Percentiles rank a stretch among this genome's conserved stretches.
Evolutionary conservation across 2,797 vertebrate genomes (phyloP).

Genomic region (Percopsis omiscomaycus): DNA sequence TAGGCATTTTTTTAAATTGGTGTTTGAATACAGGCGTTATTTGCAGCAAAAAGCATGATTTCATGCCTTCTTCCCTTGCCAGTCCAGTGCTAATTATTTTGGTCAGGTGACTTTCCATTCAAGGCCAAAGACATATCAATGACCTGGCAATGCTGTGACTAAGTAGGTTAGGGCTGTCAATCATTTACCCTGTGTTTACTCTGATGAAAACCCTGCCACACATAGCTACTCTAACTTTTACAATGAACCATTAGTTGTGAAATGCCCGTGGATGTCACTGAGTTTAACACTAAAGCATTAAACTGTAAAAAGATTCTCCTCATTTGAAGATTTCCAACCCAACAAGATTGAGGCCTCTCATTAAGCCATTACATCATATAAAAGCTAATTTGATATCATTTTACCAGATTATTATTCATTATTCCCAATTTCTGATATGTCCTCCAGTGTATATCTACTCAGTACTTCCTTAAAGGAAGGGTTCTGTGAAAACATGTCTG

Average conservation of each 20-base stretch:
- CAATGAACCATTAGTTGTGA: conserved; percentile 32
- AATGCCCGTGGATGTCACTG: conserved; percentile 14
- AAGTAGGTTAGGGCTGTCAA: conserved; percentile 62
- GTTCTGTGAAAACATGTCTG: not conserved
- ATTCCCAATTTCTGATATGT: not conserved
- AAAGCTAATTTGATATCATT: not conserved
- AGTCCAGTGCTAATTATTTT: conserved; percentile 35
- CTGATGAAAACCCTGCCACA: conserved; percentile 29
- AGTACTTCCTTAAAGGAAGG: not conserved
- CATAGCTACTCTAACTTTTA: conserved; percentile 24
- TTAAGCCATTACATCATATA: not conserved
- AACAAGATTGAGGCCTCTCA: too few relatives aligned
- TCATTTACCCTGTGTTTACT: conserved; percentile 69
- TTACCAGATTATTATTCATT: not conserved
- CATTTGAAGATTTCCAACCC: not conserved
- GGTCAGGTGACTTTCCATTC: conserved; percentile 50
- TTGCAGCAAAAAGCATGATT: not conserved
- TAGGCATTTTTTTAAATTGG: too few relatives aligned
- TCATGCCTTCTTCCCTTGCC: not conserved
- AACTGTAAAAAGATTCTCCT: not conserved
- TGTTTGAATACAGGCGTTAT: too few relatives aligned
- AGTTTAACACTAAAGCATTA: not conserved
- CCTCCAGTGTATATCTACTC: not conserved
- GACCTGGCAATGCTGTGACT: conserved; percentile 32
- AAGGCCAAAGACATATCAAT: conserved; percentile 45